phyloP scores from a whole-genome alignment of 1,140 invertebrate species.

The Leptinotarsa defecta region DNA sequence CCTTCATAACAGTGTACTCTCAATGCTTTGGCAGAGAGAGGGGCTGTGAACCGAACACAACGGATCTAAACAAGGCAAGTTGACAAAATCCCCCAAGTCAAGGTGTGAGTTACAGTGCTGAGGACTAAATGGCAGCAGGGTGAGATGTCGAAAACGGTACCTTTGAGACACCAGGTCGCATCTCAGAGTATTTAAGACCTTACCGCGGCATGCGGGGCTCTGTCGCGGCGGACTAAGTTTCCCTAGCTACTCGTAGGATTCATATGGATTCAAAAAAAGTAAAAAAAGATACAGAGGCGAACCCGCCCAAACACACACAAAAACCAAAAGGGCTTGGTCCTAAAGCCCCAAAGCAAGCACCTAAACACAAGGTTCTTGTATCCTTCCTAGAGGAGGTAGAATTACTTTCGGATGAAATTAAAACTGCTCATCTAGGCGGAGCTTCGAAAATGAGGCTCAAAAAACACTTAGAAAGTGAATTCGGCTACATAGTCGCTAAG shows the following conservation, averaged over 20 bases:
- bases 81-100: no score
- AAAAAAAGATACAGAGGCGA: not conserved
- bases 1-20: not conserved
- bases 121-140: not conserved
- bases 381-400: not conserved
- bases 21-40: not conserved
- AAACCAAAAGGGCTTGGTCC: not conserved
- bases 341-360: not conserved
- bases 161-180: not conserved
- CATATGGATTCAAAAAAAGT: not conserved
- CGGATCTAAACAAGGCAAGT: not conserved
- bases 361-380: not conserved
- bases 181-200: not conserved
- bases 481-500: not conserved
- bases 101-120: not conserved
- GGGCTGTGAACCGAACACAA: not conserved
- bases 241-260: not conserved
- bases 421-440: constrained; percentile 8
- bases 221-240: no score
- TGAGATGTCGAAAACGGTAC: not conserved
- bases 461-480: not conserved
- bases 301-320: not conserved
- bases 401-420: not conserved
- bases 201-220: not conserved
- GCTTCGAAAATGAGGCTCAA: not conserved